Base-by-base conservation (phyloP, 2,888 invertebrate species). In the Panorpa germanica region DNA sequence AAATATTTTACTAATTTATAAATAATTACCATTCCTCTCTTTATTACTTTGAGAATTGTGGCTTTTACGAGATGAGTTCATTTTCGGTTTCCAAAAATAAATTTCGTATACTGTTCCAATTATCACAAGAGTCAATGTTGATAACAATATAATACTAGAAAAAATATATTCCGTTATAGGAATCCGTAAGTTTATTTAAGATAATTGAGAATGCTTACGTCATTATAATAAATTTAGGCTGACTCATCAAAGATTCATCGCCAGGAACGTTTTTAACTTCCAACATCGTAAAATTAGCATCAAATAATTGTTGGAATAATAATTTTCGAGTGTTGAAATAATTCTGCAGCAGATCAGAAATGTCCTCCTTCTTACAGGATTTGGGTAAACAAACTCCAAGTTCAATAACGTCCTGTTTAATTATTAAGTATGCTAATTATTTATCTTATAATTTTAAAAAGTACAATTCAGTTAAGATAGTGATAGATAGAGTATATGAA, bases 301-400 rank as follows among this genome's bases (percentile, higher is more conserved):
- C 32, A 24, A 32, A 36, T 7, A 37, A 13, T 5, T 21, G 13
- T 22, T 36, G 35, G 13, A 35, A 34, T 9, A 21, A 19, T 5
- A 37, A 33, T 7, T 30, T 15, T 6, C 28, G 29, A 9, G 32
- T 30, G 17, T 47, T 41, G 3, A 57, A 43, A 28, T 49, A 53
- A 10, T 44, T 43, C 10, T 44, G 40, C 3, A 55, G 49, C 13
- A 55, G 40, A 11, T 46, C 41, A 32, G 45, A 43, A 7, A 57
- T 44, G 33, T 64, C 56, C 3, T 33, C 25, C 1, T 47, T 47
- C 0, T 45, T 41, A 35, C 65, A 65, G 0, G 56, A 47, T 2
- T 49, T 48, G 2, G 65, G 65, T 28, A 63, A 40, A 34, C 65
- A 65, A 3, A 65, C 43, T 0, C 64, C 65, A n/a, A 65, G 45